Conservation (phyloP, 2,888 invertebrate genomes). For the Eretmocerus hayati region DNA sequence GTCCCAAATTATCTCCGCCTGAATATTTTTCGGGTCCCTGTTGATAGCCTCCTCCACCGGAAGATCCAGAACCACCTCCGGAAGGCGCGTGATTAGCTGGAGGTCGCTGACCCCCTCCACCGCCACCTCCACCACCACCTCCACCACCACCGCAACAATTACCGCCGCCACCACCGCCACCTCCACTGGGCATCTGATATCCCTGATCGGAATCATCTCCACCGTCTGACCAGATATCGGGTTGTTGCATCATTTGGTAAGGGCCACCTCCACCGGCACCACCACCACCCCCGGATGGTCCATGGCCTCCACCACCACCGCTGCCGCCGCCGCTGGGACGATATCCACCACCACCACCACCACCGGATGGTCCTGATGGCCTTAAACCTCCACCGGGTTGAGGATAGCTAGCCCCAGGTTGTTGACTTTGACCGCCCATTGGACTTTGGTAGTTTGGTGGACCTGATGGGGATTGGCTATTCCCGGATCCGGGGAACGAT, state of each 20-base stretch:
- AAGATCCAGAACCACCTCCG: too few species aligned
- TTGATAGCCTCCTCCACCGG: too few species aligned
- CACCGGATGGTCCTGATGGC: neutral
- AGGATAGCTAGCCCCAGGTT: neutral
- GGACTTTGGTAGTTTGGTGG: neutral
- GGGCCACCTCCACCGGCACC: neutral
- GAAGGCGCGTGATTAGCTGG: too few species aligned
- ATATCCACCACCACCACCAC: neutral
- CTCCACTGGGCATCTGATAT: too few species aligned
- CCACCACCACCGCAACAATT: too few species aligned
- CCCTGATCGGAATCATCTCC: neutral
- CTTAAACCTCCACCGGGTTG: neutral
- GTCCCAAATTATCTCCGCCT: too few species aligned
- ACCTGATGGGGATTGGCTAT: neutral
- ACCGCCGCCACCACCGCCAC: too few species aligned
- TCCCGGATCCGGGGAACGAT: neutral
- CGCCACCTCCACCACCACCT: too few species aligned
- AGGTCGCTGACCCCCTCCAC: too few species aligned
- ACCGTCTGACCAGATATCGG: neutral
- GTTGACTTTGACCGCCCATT: neutral
- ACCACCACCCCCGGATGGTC: neutral
- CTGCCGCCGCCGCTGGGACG: neutral
- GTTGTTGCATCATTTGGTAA: neutral
- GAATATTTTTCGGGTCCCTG: too few species aligned
- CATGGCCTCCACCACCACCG: neutral